A percentile compares a stretch with the other conserved stretches of the same genome.
These are phyloP conservation scores for Oncorhynchus masou DNA, from an alignment of 2,113 vertebrate genomes.

Conservation along the genomic window DNA sequence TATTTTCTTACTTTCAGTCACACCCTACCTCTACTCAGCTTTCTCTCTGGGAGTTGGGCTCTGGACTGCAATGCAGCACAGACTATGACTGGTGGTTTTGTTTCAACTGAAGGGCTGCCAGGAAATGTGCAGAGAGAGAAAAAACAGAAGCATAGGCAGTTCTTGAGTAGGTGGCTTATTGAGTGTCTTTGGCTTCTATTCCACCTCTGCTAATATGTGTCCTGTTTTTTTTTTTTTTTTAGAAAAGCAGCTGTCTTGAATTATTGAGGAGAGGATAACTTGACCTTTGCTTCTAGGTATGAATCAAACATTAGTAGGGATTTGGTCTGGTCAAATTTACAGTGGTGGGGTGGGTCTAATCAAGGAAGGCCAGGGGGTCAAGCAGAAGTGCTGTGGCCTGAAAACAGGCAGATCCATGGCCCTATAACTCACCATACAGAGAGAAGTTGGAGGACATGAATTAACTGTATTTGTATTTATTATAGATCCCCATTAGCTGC, in stretches of 20 bases:
- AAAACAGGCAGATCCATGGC: constrained; percentile 55
- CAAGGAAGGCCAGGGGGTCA: constrained; percentile 51
- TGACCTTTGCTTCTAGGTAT: constrained; percentile 43
- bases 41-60: constrained; percentile 6
- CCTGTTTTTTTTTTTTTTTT: constrained; percentile 7
- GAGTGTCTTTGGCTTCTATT: not conserved
- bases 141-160: constrained; percentile 1
- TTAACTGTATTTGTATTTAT: too few relatives aligned
- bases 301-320: constrained; percentile 49
- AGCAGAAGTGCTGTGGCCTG: constrained; percentile 60
- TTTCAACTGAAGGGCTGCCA: constrained; percentile 21
- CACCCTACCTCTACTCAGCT: constrained; percentile 1
- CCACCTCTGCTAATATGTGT: not conserved
- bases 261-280: constrained; percentile 45
- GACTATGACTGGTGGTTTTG: constrained; percentile 17
- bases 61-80: constrained; percentile 37
- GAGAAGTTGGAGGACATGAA: constrained; percentile 3
- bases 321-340: constrained; percentile 50
- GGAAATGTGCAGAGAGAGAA: constrained; percentile 1
- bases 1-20: not conserved
- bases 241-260: constrained; percentile 32
- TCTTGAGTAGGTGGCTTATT: constrained; percentile 2
- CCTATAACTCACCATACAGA: constrained; percentile 54
- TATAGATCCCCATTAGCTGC: too few relatives aligned
- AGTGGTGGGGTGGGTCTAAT: constrained; percentile 44